Base-by-base conservation (phyloP, 1,140 invertebrate species). In the Trachymyrmex septentrionalis region DNA sequence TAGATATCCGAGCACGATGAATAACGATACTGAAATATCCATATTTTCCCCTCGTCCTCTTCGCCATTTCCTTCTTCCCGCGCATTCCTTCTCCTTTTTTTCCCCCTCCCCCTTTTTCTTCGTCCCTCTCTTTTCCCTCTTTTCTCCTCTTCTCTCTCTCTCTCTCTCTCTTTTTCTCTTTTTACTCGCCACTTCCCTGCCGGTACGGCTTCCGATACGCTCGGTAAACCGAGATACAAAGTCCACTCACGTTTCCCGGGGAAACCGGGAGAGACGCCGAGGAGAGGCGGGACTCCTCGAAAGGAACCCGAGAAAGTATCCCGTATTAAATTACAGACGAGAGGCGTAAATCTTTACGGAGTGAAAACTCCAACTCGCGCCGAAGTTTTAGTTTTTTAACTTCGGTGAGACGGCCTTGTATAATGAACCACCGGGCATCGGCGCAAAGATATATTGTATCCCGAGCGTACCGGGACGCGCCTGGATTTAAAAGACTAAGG, bases 251-350 rank as follows among this genome's bases (percentile, higher is more conserved):
- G 90, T 91, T 87, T 88, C 87, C 85, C 76, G 71, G 66, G 64
- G 38, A 75, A 61, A 84, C 72, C 59, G 63, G 66, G 61, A 69
- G 53, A 53, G 44, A 82, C 75, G 76, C 63, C 64, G 76, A 77
- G 81, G 78, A 75, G 80, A 86, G 44, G 81, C 82, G 86, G 86
- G 89, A 90, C 90, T 88, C 27, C 89, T 88, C 82, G 90, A 88
- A 84, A 90, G 89, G 87, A 91, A 91, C 90, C 88, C 82, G 64
- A 76, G 84, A 73, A 91, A 91, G 89, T 91, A 91, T 91, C 85
- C 85, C 87, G 84, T 90, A 91, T 91, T 91, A 91, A 91, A 91
- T 91, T 91, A 91, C 89, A 91, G 90, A 88, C 89, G 89, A 78
- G 77, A 78, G 89, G 90, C 90, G 89, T 91, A 91, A 91, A 91